Percentiles rank a stretch among this genome's conserved stretches.
Conservation (phyloP, 2,797 vertebrate genomes). For the Capromys pilorides region DNA sequence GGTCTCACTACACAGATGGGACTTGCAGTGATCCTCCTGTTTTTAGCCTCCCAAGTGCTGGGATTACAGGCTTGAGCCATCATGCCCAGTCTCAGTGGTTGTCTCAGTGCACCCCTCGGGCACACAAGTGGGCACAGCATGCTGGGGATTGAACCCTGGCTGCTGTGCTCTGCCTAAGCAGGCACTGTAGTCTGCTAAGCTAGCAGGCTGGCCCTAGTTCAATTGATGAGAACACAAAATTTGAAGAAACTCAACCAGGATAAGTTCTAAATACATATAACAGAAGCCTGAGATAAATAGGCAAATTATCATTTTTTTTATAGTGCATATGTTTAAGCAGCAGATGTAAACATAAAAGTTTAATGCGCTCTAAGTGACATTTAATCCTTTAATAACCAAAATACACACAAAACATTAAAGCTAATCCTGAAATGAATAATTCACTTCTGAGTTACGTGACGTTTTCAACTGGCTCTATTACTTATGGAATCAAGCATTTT, state of each 20-base stretch:
- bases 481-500: constrained; percentile 14
- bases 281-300: constrained; percentile 24
- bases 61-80: no score
- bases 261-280: constrained; percentile 35
- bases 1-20: no score
- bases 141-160: no score
- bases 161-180: no score
- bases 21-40: no score
- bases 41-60: no score
- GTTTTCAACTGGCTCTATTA: constrained; percentile 36
- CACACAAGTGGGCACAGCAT: no score
- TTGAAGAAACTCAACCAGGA: neutral
- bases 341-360: constrained; percentile 18
- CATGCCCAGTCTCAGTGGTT: no score
- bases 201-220: neutral
- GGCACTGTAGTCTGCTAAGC: no score
- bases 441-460: constrained; percentile 2
- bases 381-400: constrained; percentile 61
- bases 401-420: constrained; percentile 6
- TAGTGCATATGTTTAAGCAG: constrained; percentile 18
- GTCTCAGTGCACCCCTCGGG: no score
- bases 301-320: constrained; percentile 6
- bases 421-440: constrained; percentile 35
- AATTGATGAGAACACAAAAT: neutral
- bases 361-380: neutral